phyloP scores from a whole-genome alignment of 2,888 invertebrate species.

The Liopterus haemorrhoidalis region DNA sequence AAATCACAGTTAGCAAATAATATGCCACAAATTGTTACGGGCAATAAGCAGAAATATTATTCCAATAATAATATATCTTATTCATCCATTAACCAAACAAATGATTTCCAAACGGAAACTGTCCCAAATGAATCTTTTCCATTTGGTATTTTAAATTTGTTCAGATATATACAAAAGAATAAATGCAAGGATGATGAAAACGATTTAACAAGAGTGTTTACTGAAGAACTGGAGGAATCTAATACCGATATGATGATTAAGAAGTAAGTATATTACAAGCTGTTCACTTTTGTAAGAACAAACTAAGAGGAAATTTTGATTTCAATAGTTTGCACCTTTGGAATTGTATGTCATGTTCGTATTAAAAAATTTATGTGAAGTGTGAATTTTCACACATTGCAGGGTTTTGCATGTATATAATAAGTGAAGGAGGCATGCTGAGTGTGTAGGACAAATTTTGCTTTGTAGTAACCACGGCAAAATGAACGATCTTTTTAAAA shows the following conservation, averaged over 20 bases:
- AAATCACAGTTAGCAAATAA: slow-evolving; percentile 1
- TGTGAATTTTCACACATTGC: no score
- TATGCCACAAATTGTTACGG: slow-evolving; percentile 8
- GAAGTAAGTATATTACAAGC: slow-evolving; percentile 15
- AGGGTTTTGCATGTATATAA: no score
- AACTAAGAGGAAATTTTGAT: no score
- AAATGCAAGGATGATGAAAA: slow-evolving; percentile 7
- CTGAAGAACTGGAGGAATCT: slow-evolving; percentile 15
- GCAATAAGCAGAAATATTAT: slow-evolving; percentile 12
- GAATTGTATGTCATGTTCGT: no score
- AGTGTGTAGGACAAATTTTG: no score
- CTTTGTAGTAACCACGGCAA: no score
- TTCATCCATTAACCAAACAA: slow-evolving; percentile 16
- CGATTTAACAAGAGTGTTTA: neutral
- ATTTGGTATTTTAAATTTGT: slow-evolving; percentile 16
- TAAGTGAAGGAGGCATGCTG: no score
- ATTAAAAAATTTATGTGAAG: no score
- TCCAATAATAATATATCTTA: slow-evolving; percentile 14
- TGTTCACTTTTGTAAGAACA: neutral
- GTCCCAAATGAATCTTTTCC: slow-evolving; percentile 17
- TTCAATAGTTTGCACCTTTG: no score
- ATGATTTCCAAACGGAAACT: neutral
- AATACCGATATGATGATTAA: slow-evolving; percentile 14
- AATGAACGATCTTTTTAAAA: no score
- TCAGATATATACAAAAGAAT: slow-evolving; percentile 17